A percentile compares a stretch with the other conserved stretches of the same genome.
phyloP scores from a whole-genome alignment of 2,797 vertebrate genomes.

The Jordanella pulchra region DNA sequence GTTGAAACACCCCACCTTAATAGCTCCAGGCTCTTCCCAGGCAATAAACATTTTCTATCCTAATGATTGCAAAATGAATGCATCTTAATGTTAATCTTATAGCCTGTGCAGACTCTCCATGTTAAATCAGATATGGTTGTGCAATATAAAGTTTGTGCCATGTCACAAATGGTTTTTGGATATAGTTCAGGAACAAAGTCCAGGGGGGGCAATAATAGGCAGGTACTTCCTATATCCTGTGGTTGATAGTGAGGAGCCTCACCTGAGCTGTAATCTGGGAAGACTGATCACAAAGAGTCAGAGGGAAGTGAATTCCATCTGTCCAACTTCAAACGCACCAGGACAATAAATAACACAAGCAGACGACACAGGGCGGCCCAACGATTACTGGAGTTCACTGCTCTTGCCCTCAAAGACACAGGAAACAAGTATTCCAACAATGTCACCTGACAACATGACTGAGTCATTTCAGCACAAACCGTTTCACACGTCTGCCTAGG shows the following conservation, averaged over 20 bases:
- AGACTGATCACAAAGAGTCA: constrained; percentile 91
- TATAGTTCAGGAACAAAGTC: constrained; percentile 47
- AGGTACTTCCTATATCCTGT: constrained; percentile 78
- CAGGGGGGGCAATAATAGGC: constrained; percentile 63
- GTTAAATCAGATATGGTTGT: background rate
- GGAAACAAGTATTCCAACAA: constrained; percentile 81
- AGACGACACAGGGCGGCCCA: constrained; percentile 83
- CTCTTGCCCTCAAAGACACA: constrained; percentile 70
- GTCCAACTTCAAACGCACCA: constrained; percentile 90
- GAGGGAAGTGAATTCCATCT: constrained; percentile 91
- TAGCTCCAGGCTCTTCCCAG: constrained; percentile 61
- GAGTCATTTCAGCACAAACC: constrained; percentile 56
- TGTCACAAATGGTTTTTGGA: constrained; percentile 11
- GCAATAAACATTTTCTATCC: constrained; percentile 36
- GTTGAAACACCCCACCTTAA: constrained; percentile 61
- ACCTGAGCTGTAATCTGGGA: constrained; percentile 82
- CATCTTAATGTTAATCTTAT: constrained; percentile 11
- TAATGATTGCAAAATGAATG: constrained; percentile 27
- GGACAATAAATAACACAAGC: constrained; percentile 91
- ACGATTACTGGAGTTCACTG: constrained; percentile 82
- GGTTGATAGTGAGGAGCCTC: constrained; percentile 79
- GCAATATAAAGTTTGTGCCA: constrained; percentile 5
- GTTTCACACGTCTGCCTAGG: constrained; percentile 32
- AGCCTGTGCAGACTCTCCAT: background rate
- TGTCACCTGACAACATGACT: constrained; percentile 81